Evolutionary conservation across 2,113 vertebrate genomes (phyloP).

Genomic region (Chloropsis hardwickii): DNA sequence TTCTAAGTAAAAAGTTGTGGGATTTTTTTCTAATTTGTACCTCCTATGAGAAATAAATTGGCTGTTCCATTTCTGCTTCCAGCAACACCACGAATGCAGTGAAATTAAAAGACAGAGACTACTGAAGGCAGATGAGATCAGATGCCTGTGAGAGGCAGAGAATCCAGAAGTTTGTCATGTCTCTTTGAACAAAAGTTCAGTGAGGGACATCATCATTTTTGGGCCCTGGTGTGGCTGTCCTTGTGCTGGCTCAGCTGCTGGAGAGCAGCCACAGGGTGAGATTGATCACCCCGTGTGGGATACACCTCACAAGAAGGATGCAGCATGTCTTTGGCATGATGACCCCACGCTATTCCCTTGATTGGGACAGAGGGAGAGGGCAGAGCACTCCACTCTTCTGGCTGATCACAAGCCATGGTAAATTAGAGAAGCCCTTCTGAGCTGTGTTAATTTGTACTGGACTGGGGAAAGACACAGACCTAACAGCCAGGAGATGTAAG

Average conservation of each 20-base stretch:
- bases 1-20: background rate
- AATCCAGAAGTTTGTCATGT: background rate
- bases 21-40: background rate
- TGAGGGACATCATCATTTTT: background rate
- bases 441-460: background rate
- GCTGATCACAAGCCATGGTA: background rate
- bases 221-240: background rate
- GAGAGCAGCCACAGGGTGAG: background rate
- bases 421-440: background rate
- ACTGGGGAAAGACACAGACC: background rate
- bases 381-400: background rate
- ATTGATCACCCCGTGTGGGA: background rate
- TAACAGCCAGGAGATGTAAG: background rate
- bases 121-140: background rate
- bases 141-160: background rate
- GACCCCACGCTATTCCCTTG: background rate
- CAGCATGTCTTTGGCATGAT: background rate
- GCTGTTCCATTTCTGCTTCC: background rate
- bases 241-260: conserved; percentile 51
- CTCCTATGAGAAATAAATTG: background rate
- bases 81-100: background rate
- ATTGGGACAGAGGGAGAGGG: background rate
- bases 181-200: background rate
- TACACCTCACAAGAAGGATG: conserved; percentile 7
- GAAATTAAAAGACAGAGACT: background rate